phyloP scores from a whole-genome alignment of 2,797 vertebrate genomes.

The Paedocypris micromegethes region DNA sequence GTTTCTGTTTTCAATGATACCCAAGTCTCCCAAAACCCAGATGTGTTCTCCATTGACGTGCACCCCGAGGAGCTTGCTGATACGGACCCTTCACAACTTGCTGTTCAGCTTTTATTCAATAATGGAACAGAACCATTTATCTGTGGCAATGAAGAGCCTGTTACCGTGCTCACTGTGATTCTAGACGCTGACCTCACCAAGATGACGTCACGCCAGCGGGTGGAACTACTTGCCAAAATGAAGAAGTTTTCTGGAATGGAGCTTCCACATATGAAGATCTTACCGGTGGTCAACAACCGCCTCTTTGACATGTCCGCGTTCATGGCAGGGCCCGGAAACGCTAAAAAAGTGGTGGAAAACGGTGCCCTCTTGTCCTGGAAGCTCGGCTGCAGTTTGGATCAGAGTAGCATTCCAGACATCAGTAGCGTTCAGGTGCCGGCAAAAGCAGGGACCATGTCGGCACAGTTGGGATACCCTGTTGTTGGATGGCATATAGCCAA shows the following conservation, averaged over 20 bases:
- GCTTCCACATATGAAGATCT: slow-evolving; percentile 85
- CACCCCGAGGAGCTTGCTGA: slow-evolving; percentile 86
- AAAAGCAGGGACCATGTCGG: slow-evolving; percentile 91
- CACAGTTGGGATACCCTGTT: slow-evolving; percentile 88
- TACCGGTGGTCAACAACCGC: slow-evolving; percentile 95
- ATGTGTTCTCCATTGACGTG: slow-evolving; percentile 89
- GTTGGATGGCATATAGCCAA: slow-evolving; percentile 99
- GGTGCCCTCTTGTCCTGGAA: slow-evolving; percentile 95
- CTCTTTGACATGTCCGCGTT: slow-evolving; percentile 98
- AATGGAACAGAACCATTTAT: slow-evolving; percentile 62
- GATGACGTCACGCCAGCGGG: slow-evolving; percentile 86
- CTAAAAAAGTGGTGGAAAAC: slow-evolving; percentile 97
- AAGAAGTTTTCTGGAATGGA: slow-evolving; percentile 84
- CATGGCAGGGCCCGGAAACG: slow-evolving; percentile 97
- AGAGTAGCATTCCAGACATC: slow-evolving; percentile 87
- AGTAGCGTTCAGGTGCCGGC: slow-evolving; percentile 85
- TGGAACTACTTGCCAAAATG: slow-evolving; percentile 84
- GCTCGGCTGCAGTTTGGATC: slow-evolving; percentile 89
- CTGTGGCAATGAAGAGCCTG: slow-evolving; percentile 80
- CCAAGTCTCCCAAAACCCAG: slow-evolving; percentile 66
- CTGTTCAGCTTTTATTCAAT: slow-evolving; percentile 53
- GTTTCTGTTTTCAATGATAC: slow-evolving; percentile 74
- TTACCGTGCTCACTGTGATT: slow-evolving; percentile 92
- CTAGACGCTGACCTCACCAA: slow-evolving; percentile 94
- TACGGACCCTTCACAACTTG: slow-evolving; percentile 66